These are phyloP conservation scores for Pelobates fuscus DNA, from an alignment of 2,113 vertebrate genomes.

Conservation along the genomic window DNA sequence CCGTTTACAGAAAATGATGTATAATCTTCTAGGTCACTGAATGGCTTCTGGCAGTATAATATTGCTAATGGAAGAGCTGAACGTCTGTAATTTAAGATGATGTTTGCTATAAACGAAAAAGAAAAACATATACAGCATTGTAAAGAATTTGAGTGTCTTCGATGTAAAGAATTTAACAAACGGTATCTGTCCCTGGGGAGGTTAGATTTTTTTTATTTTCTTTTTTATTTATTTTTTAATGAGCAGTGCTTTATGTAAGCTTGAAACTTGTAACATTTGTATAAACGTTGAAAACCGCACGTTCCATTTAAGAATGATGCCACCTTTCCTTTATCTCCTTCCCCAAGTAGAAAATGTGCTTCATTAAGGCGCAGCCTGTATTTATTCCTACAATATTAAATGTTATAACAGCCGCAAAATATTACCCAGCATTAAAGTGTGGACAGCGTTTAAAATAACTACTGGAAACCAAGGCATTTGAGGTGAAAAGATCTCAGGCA, in stretches of 20 bases:
- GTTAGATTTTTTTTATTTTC: too few relatives aligned
- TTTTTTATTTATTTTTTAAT: too few relatives aligned
- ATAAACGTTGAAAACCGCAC: not conserved
- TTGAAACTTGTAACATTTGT: not conserved
- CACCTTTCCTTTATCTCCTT: not conserved
- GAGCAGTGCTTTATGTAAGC: not conserved
- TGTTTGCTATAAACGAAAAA: too few relatives aligned
- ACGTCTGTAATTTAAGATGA: too few relatives aligned
- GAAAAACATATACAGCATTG: too few relatives aligned
- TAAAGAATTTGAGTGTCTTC: too few relatives aligned
- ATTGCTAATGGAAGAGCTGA: too few relatives aligned
- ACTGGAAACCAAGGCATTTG: not conserved
- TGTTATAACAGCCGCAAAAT: not conserved
- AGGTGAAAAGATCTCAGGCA: too few relatives aligned
- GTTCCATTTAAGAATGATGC: not conserved
- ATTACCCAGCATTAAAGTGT: not conserved
- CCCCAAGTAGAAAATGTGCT: not conserved
- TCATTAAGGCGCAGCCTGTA: not conserved
- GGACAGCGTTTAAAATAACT: not conserved
- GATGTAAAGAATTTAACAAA: too few relatives aligned
- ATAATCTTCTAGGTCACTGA: not conserved
- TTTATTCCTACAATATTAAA: not conserved
- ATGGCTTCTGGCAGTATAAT: too few relatives aligned
- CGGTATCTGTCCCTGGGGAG: too few relatives aligned
- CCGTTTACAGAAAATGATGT: not conserved